Conservation (phyloP, 2,888 invertebrate genomes). For the Apodemia hepburni region DNA sequence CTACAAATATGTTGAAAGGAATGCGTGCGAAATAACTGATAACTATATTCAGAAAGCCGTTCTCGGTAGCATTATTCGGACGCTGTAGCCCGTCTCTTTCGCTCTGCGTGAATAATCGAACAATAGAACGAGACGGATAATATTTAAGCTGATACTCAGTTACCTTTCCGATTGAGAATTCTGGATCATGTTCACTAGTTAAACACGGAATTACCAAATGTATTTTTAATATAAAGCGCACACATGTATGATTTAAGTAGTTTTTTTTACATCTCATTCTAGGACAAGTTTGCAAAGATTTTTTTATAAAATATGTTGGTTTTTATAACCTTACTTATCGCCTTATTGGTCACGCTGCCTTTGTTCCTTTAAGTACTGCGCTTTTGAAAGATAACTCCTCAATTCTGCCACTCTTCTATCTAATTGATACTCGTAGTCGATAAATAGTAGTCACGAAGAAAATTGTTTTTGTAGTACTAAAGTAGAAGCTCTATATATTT, state of each 20-base stretch:
- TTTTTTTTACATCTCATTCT: slow-evolving; percentile 41
- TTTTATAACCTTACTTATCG: slow-evolving; percentile 18
- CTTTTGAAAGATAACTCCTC: background rate
- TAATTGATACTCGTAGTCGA: background rate
- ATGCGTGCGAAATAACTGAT: slow-evolving; percentile 26
- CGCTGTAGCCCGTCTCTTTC: slow-evolving; percentile 38
- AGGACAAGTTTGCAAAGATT: slow-evolving; percentile 21
- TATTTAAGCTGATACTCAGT: slow-evolving; percentile 27
- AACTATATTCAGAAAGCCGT: slow-evolving; percentile 34
- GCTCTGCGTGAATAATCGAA: slow-evolving; percentile 30
- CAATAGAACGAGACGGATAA: slow-evolving; percentile 32
- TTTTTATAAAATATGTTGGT: slow-evolving; percentile 19
- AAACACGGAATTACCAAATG: slow-evolving; percentile 51
- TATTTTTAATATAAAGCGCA: slow-evolving; percentile 66
- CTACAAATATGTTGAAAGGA: slow-evolving; percentile 28
- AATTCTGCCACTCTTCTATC: background rate
- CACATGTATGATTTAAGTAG: slow-evolving; percentile 51
- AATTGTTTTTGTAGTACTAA: background rate
- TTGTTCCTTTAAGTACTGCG: slow-evolving; percentile 1
- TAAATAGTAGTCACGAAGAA: background rate
- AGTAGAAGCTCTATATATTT: too few species aligned
- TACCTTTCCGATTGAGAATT: slow-evolving; percentile 37
- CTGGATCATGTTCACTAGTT: slow-evolving; percentile 49
- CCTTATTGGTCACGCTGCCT: slow-evolving; percentile 11
- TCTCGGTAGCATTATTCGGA: slow-evolving; percentile 31